Evolutionary conservation across 2,113 vertebrate genomes (phyloP).

Genomic region (Chloropsis hardwickii): DNA sequence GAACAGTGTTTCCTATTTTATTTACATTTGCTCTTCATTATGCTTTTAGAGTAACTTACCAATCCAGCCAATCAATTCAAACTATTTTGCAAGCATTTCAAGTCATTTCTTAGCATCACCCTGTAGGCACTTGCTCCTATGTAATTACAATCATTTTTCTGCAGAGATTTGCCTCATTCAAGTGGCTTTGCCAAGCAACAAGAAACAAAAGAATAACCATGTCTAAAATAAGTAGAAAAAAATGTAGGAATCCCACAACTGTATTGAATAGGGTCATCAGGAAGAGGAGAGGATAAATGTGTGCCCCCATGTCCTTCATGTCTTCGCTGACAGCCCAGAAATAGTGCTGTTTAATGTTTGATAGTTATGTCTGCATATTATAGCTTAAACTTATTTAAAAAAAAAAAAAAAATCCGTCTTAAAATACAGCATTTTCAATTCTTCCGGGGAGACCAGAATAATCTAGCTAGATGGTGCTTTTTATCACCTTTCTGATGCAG

Average conservation of each 20-base stretch:
- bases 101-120: constrained; percentile 11
- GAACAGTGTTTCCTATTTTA: constrained; percentile 12
- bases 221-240: not conserved
- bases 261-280: not conserved
- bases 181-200: constrained; percentile 46
- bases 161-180: constrained; percentile 43
- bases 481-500: not conserved
- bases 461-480: not conserved
- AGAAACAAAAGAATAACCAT: constrained; percentile 46
- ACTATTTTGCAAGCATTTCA: constrained; percentile 47
- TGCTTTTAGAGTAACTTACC: constrained; percentile 38
- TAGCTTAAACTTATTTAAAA: not conserved
- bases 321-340: not conserved
- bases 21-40: constrained; percentile 48
- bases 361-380: not conserved
- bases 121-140: not conserved
- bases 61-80: constrained; percentile 36
- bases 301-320: not conserved
- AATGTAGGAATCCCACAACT: constrained; percentile 1
- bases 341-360: not conserved
- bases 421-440: not conserved
- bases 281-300: not conserved
- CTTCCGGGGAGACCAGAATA: not conserved
- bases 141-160: constrained; percentile 50
- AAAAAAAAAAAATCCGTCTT: not conserved